Evolutionary conservation across 2,113 vertebrate genomes (phyloP), one percentile per base, ranked within the genome.

Genomic region (Alectura lathami): DNA sequence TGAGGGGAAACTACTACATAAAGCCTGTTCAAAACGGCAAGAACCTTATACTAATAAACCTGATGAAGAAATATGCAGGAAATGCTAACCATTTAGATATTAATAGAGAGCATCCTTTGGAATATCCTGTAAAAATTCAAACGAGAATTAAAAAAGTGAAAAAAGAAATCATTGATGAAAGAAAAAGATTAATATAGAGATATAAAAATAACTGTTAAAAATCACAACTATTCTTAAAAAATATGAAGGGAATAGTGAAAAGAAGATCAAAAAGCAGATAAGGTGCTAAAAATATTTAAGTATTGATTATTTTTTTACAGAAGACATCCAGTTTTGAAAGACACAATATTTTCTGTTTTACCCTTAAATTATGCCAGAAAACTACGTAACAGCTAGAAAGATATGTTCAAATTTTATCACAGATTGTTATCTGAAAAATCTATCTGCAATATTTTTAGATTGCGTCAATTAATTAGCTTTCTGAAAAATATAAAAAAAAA

Each of bases 381-480:
- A 59, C 6, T 62, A 24, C 5, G 54, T 38, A 86, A 62, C 51
- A 84, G 40, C 16, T 53, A 67, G 36, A 62, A 84, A 86, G 18
- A 87, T 29, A 81, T 26, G 2, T 97, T 96, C 68, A 93, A 81
- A 74, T 84, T 4, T 36, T 91, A 48, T 51, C 66, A 85, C 18
- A 94, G 32, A 70, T 83, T 83, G 21, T 51, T 80, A 88, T 15
- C 63, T 68, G 56, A 63, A n/a, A 90, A 91, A 91, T 59, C 20
- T 54, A 40, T 48, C 59, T 47, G 17, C 38, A 76, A 17, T 77
- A 86, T 60, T 93, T 97, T 50, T 66, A n/a, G 22, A 13, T 77
- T 67, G 36, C 66, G 24, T 66, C 51, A 83, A 26, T 92, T 93
- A 97, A 94, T 94, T 88, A 87, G 4, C 83, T 82, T 77, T 27